Evolutionary conservation across 2,113 vertebrate genomes (phyloP), one percentile per base, ranked within the genome.

Genomic region (Indri indri): DNA sequence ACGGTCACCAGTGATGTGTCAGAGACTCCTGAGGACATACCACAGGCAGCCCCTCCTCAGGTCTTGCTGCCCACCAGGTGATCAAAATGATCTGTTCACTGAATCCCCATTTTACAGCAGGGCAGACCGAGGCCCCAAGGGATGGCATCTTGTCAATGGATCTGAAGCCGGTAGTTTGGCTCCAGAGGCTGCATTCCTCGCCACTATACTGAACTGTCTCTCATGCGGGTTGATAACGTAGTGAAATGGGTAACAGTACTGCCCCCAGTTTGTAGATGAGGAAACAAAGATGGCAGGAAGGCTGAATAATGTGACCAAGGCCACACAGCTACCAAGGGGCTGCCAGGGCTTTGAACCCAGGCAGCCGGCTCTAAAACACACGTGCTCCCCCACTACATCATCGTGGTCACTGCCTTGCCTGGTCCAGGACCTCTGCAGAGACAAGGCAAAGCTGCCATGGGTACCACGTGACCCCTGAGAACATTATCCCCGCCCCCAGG

Each of bases 231-330:
- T 17, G 54, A 25, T 4, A 71, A 71, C 9, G 0, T 61, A 66
- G 3, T 2, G 10, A 32, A 5, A 9, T 0, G 4, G 23, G 61
- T 6, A 4, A 70, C 5, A 18, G 45, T 66, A 23, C 0, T 20
- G 3, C 3, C 65, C 71, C 83, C 65, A 9, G 20, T 70, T 13
- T 61, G 52, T 6, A 70, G 25, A 30, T 23, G 5, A 42, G 18
- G 30, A 89, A 17, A 61, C n/a, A 0, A 59, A 50, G 50, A 61
- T 8, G 18, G 42, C 10, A 25, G 27, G 52, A 50, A 42, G 37
- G 66, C 22, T 25, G 18, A 32, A 32, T 13, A 25, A 32, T 34
- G 37, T 6, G 54, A 37, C 47, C 59, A 34, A 42, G 59, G 73
- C 25, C 42, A 54, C 7, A 3, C 10, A n/a, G 52, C 37, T 7